Percentiles rank a stretch among this genome's conserved stretches.
These are phyloP conservation scores for Drosophila crucigera DNA, from an alignment of 2,888 invertebrate genomes.

Conservation along the genomic window DNA sequence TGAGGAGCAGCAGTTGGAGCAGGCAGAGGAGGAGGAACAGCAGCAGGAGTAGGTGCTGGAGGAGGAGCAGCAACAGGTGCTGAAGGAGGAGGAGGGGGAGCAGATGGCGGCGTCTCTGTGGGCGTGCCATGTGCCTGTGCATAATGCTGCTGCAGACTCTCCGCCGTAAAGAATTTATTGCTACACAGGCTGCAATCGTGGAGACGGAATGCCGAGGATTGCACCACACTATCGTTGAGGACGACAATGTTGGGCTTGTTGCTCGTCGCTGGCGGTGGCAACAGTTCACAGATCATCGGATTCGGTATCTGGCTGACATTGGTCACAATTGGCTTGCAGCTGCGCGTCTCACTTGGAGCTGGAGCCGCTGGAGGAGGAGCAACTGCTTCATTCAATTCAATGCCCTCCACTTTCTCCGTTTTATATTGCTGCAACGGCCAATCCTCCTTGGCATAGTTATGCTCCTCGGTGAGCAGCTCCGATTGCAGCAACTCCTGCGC, in stretches of 20 bases:
- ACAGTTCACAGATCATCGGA: conserved; percentile 60
- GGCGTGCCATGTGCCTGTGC: conserved; percentile 47
- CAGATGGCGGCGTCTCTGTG: conserved; percentile 27
- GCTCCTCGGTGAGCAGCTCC: conserved; percentile 81
- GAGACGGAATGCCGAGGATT: conserved; percentile 82
- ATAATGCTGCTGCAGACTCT: conserved; percentile 80
- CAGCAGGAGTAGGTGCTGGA: conserved; percentile 59
- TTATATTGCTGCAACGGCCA: conserved; percentile 77
- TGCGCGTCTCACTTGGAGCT: conserved; percentile 52
- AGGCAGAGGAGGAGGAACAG: conserved; percentile 63
- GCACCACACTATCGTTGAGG: conserved; percentile 84
- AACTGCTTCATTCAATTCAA: conserved; percentile 16
- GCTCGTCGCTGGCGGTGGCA: conserved; percentile 41
- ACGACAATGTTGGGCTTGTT: conserved; percentile 84
- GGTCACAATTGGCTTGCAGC: conserved; percentile 79
- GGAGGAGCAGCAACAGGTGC: background rate
- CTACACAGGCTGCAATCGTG: conserved; percentile 81
- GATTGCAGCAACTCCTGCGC: conserved; percentile 75
- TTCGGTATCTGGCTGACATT: conserved; percentile 81
- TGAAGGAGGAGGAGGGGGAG: conserved; percentile 13
- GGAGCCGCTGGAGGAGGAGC: background rate
- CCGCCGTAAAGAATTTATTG: conserved; percentile 82
- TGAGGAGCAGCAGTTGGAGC: conserved; percentile 24
- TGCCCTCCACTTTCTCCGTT: conserved; percentile 81
- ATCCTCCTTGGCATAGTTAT: conserved; percentile 84